Percentiles rank a stretch among this genome's conserved stretches.
Evolutionary conservation across 2,888 invertebrate species (phyloP).

Genomic region (Trachelus troglodyta): DNA sequence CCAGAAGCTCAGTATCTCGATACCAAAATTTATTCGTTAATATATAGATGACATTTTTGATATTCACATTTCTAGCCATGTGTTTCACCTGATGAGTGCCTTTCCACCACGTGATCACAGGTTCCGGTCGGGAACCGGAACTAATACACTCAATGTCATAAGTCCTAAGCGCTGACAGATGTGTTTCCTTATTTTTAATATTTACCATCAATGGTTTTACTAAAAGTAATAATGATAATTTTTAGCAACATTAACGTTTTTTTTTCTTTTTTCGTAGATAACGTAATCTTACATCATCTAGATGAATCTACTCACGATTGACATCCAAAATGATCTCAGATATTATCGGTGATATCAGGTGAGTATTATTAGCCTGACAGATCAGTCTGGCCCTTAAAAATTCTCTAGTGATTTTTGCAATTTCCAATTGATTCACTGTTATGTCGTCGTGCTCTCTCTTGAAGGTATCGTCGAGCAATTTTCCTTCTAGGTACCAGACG

Average conservation of each 20-base stretch:
- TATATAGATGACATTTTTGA: neutral
- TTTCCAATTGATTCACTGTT: slow-evolving; percentile 81
- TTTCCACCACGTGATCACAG: slow-evolving; percentile 91
- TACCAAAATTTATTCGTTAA: neutral
- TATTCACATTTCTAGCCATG: slow-evolving; percentile 86
- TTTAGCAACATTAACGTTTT: neutral
- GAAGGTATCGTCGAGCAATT: slow-evolving; percentile 77
- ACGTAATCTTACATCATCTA: neutral
- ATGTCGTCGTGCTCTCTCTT: slow-evolving; percentile 79
- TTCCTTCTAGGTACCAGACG: slow-evolving; percentile 81
- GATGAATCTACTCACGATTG: slow-evolving; percentile 50
- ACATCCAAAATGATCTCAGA: slow-evolving; percentile 53
- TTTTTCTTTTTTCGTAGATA: neutral
- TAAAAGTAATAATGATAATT: slow-evolving; percentile 51
- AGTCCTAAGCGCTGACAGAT: slow-evolving; percentile 85
- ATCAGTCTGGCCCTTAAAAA: slow-evolving; percentile 84
- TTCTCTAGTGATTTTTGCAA: slow-evolving; percentile 76
- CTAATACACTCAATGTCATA: slow-evolving; percentile 90
- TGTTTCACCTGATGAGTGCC: slow-evolving; percentile 84
- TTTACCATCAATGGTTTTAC: slow-evolving; percentile 88
- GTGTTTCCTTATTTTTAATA: slow-evolving; percentile 84
- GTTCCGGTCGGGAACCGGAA: slow-evolving; percentile 86
- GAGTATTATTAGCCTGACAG: slow-evolving; percentile 88
- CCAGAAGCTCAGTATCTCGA: slow-evolving; percentile 40
- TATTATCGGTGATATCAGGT: slow-evolving; percentile 76